phyloP scores from a whole-genome alignment of 2,888 invertebrate species.

The Drosophila bunnanda region DNA sequence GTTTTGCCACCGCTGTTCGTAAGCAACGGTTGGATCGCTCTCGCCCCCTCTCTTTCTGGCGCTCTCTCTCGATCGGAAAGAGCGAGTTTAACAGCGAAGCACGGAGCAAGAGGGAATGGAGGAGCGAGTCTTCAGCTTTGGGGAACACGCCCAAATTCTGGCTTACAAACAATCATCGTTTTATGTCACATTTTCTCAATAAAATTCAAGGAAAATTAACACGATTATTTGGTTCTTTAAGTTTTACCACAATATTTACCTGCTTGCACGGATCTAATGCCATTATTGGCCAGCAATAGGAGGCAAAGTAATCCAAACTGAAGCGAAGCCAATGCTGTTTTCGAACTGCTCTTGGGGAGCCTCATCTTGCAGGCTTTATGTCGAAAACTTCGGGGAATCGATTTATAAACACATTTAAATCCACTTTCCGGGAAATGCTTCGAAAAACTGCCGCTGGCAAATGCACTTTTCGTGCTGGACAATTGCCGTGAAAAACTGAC shows the following conservation, averaged over 20 bases:
- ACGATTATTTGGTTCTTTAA: background rate
- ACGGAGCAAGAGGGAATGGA: conserved; percentile 50
- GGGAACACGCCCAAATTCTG: conserved; percentile 78
- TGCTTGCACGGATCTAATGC: conserved; percentile 62
- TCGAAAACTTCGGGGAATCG: conserved; percentile 23
- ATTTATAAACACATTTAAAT: conserved; percentile 66
- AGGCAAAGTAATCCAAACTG: conserved; percentile 41
- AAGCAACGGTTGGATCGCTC: conserved; percentile 63
- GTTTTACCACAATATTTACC: conserved; percentile 45
- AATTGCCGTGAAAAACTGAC: conserved; percentile 16
- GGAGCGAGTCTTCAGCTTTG: conserved; percentile 67
- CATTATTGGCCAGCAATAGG: conserved; percentile 69
- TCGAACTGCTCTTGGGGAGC: conserved; percentile 37
- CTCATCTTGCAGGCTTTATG: conserved; percentile 53
- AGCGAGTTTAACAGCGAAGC: conserved; percentile 63
- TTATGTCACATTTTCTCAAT: conserved; percentile 31
- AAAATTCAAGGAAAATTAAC: background rate
- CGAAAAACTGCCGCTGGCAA: conserved; percentile 11
- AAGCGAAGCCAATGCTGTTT: conserved; percentile 45
- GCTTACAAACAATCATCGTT: conserved; percentile 57
- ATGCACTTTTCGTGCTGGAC: conserved; percentile 28
- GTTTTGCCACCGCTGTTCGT: conserved; percentile 77
- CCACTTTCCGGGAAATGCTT: conserved; percentile 7
- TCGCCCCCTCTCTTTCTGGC: conserved; percentile 10
- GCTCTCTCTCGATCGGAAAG: conserved; percentile 45